These are phyloP conservation scores for Xyrichtys novacula DNA, from an alignment of 2,797 vertebrate genomes.

Conservation along the genomic window DNA sequence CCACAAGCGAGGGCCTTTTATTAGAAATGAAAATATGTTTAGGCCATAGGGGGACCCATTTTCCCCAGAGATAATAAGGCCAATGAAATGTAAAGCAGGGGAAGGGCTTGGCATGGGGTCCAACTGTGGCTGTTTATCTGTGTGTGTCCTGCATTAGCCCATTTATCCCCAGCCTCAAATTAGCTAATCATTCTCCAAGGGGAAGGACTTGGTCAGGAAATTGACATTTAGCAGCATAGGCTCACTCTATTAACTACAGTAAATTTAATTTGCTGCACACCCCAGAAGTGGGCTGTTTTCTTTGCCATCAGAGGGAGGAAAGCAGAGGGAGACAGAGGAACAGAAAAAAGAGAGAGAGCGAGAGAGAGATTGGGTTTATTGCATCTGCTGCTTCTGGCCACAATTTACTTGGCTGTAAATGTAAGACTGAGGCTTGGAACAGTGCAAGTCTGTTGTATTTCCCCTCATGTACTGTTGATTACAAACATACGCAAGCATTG, in stretches of 20 bases:
- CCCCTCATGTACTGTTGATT: conserved; percentile 80
- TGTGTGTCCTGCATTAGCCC: conserved; percentile 85
- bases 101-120: conserved; percentile 82
- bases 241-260: conserved; percentile 90
- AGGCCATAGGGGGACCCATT: conserved; percentile 85
- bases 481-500: conserved; percentile 77
- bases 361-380: conserved; percentile 75
- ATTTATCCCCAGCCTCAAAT: conserved; percentile 86
- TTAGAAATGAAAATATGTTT: conserved; percentile 87
- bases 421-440: conserved; percentile 75
- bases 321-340: conserved; percentile 29
- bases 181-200: conserved; percentile 87
- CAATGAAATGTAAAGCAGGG: conserved; percentile 87
- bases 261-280: conserved; percentile 88
- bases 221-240: conserved; percentile 88
- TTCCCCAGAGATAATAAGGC: conserved; percentile 86
- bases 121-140: conserved; percentile 81
- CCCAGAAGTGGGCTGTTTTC: conserved; percentile 82
- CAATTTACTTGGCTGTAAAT: conserved; percentile 80
- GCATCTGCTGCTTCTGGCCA: conserved; percentile 81
- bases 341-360: conserved; percentile 35
- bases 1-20: conserved; percentile 82
- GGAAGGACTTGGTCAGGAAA: conserved; percentile 88
- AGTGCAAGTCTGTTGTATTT: conserved; percentile 69
- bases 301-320: conserved; percentile 73